A percentile compares a stretch with the other conserved stretches of the same genome.
These are phyloP conservation scores for Phaethornis superciliosus DNA, from an alignment of 2,113 vertebrate species.

Conservation along the genomic window DNA sequence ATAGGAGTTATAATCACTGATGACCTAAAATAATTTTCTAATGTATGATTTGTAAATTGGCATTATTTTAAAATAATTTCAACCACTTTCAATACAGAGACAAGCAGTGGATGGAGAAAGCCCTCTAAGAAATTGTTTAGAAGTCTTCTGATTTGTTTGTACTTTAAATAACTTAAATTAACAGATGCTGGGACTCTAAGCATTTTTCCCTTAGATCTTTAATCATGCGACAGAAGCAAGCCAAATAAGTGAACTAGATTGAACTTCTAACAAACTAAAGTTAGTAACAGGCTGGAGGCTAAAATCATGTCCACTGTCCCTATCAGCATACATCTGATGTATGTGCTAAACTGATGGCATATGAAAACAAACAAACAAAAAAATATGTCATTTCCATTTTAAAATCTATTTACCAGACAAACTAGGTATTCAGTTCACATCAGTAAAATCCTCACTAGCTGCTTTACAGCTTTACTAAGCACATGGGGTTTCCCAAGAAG, in stretches of 20 bases:
- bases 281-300: conserved; percentile 70
- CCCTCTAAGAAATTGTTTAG: background rate
- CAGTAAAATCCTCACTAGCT: background rate
- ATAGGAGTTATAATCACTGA: background rate
- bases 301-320: conserved; percentile 57
- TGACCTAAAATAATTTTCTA: background rate
- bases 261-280: conserved; percentile 60
- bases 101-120: background rate
- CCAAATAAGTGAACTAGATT: conserved; percentile 60
- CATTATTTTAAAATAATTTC: conserved; percentile 10
- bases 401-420: conserved; percentile 15
- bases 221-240: conserved; percentile 32
- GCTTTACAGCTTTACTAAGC: background rate
- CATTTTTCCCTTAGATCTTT: conserved; percentile 27
- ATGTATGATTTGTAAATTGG: background rate
- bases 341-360: conserved; percentile 42
- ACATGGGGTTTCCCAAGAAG: background rate
- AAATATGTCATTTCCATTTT: conserved; percentile 4
- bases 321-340: conserved; percentile 38
- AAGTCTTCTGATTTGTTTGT: conserved; percentile 17
- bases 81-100: background rate
- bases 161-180: conserved; percentile 49
- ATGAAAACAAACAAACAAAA: background rate
- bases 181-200: conserved; percentile 54
- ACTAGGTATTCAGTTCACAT: background rate